Percentiles rank a stretch among this genome's conserved stretches.
Conservation (phyloP, 2,888 invertebrate genomes). For the Neoscelio sp. region DNA sequence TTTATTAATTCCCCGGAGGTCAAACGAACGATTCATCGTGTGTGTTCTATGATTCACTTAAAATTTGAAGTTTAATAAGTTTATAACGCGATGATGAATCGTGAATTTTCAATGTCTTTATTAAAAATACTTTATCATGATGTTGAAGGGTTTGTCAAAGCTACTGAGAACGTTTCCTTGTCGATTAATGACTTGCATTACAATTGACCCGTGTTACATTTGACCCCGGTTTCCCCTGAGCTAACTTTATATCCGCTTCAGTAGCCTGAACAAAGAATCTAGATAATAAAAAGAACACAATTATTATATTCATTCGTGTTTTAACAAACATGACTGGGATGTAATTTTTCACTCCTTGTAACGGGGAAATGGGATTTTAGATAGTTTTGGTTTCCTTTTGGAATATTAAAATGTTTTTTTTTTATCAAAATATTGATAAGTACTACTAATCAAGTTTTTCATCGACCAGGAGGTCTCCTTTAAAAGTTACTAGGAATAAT, state of each 20-base stretch:
- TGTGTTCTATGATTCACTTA: slow-evolving; percentile 17
- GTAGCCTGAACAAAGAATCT: slow-evolving; percentile 14
- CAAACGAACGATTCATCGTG: no score
- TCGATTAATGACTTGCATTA: slow-evolving; percentile 33
- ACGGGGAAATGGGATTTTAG: no score
- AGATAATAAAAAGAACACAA: slow-evolving; percentile 15
- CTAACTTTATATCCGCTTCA: slow-evolving; percentile 35
- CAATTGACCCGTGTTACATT: slow-evolving; percentile 59
- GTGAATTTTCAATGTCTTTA: slow-evolving; percentile 8
- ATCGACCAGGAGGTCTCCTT: no score
- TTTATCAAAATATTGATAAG: no score
- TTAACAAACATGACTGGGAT: slow-evolving; percentile 11
- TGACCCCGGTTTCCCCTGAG: slow-evolving; percentile 45
- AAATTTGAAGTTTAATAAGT: slow-evolving; percentile 12
- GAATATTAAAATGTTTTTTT: no score
- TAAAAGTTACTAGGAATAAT: no score
- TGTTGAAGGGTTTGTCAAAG: not conserved
- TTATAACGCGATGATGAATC: slow-evolving; percentile 41
- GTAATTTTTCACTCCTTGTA: not conserved
- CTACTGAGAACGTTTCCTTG: slow-evolving; percentile 19
- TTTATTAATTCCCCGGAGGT: no score
- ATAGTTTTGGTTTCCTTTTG: no score
- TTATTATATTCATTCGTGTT: slow-evolving; percentile 4
- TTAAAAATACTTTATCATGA: slow-evolving; percentile 18
- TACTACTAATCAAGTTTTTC: no score